phyloP scores from a whole-genome alignment of 2,797 vertebrate genomes.

The Zenarchopterus dispar region DNA sequence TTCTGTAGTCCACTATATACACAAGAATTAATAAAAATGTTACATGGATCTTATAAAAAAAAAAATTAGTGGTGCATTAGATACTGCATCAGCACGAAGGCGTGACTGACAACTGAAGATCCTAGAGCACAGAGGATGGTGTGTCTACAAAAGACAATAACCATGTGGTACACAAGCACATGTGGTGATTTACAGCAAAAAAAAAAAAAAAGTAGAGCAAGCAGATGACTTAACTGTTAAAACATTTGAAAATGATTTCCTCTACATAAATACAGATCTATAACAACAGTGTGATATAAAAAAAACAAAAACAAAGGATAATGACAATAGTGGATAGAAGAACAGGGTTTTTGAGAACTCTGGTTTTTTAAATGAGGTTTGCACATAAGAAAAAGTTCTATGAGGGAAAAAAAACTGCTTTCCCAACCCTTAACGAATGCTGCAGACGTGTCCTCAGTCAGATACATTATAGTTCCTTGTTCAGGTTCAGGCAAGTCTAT shows the following conservation, averaged over 20 bases:
- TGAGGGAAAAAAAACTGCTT: slow-evolving; percentile 1
- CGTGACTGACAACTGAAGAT: slow-evolving; percentile 63
- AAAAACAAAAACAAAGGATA: no score
- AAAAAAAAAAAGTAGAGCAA: neutral
- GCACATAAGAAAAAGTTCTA: no score
- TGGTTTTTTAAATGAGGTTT: no score
- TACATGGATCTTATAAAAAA: slow-evolving; percentile 74
- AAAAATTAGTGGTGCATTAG: slow-evolving; percentile 77
- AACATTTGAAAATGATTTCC: no score
- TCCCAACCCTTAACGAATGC: slow-evolving; percentile 43
- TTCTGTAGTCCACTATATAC: slow-evolving; percentile 80
- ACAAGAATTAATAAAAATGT: slow-evolving; percentile 58
- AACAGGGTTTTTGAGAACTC: no score
- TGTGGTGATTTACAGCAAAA: no score
- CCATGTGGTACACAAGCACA: no score
- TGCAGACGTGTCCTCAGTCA: slow-evolving; percentile 25
- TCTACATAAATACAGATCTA: no score
- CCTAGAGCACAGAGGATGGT: slow-evolving; percentile 36
- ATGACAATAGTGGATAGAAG: no score
- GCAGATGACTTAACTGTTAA: no score
- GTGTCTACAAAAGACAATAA: neutral
- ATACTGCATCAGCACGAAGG: slow-evolving; percentile 38
- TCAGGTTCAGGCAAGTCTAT: slow-evolving; percentile 13
- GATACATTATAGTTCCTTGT: slow-evolving; percentile 14
- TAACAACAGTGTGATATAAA: no score